phyloP scores from a whole-genome alignment of 2,797 vertebrate species.

The Chelmon rostratus region DNA sequence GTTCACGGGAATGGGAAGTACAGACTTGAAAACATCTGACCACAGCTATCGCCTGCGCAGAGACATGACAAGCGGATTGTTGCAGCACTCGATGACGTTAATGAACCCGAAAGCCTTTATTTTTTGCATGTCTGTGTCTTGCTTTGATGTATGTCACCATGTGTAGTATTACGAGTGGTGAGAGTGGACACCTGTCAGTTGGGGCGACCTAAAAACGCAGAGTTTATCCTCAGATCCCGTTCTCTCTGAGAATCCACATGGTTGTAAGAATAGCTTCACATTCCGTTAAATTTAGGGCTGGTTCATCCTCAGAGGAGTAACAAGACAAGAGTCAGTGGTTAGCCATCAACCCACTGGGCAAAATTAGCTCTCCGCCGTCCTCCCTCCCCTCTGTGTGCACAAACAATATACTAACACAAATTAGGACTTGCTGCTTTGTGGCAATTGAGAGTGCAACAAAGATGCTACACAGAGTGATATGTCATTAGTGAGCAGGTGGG shows the following conservation, averaged over 20 bases:
- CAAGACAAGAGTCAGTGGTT: conserved; percentile 65
- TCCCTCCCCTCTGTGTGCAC: conserved; percentile 59
- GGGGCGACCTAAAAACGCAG: neutral
- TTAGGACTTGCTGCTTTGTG: conserved; percentile 81
- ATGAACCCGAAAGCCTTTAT: neutral
- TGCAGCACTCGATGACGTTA: too few relatives aligned
- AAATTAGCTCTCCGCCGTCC: conserved; percentile 46
- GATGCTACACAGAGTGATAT: conserved; percentile 80
- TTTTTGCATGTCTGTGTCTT: neutral
- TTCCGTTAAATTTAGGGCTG: conserved; percentile 38
- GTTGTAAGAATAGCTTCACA: conserved; percentile 10
- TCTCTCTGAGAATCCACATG: neutral
- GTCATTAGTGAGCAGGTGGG: conserved; percentile 84
- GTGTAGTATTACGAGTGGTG: neutral
- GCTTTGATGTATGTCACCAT: neutral
- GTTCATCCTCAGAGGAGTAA: conserved; percentile 37
- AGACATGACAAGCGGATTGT: too few relatives aligned
- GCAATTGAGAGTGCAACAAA: conserved; percentile 80
- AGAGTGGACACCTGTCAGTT: neutral
- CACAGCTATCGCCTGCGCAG: too few relatives aligned
- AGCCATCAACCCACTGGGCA: conserved; percentile 48
- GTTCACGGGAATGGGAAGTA: too few relatives aligned
- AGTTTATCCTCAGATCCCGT: neutral
- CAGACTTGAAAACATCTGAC: too few relatives aligned
- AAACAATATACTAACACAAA: conserved; percentile 83